Evolutionary conservation across 2,113 vertebrate species (phyloP), one percentile per base, ranked within the genome.

Genomic region (Casuarius casuarius): DNA sequence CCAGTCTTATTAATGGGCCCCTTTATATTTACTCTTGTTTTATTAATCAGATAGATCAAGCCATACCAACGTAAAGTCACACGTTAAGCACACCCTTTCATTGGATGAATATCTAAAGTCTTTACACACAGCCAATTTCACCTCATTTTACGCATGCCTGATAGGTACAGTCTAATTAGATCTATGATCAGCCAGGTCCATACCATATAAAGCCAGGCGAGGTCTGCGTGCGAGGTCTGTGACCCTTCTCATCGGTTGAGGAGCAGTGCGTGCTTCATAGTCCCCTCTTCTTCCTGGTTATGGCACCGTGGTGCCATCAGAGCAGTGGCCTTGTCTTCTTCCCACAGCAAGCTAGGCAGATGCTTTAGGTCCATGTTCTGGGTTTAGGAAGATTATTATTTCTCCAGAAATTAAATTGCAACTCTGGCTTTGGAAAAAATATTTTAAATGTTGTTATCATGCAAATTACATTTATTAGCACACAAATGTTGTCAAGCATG

Each of bases 141-240:
- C 56, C 31, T 65, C 10, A n/a, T 15, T 46, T 66, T 28, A 3
- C 15, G 9, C 3, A 2, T 0, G 0, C 16, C 35, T 31, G 5
- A 29, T 9, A 25, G 51, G 12, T 33, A 65, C 4, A 73, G 42
- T 62, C 54, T 58, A 29, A 59, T 11, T 33, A 59, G 31, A 59
- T 59, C 9, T 59, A 33, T 51, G n/a, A 38, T 19, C 58, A 70
- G 25, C 7, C 31, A 40, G 23, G 7, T 56, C 42, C 74, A 11
- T 5, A 3, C 16, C 33, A 66, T 18, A 22, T 31, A 59, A 61
- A 68, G 7, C 28, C 8, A 80, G 31, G 28, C 9, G 80, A 66
- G 29, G 38, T 31, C 56, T 58, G 54, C 7, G 7, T 4, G 25
- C 8, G 80, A 66, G 26, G 38, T 31, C 56, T 58, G 54, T 6